These are phyloP conservation scores for Gallinago media DNA, from an alignment of 2,113 vertebrate species.

Conservation along the genomic window DNA sequence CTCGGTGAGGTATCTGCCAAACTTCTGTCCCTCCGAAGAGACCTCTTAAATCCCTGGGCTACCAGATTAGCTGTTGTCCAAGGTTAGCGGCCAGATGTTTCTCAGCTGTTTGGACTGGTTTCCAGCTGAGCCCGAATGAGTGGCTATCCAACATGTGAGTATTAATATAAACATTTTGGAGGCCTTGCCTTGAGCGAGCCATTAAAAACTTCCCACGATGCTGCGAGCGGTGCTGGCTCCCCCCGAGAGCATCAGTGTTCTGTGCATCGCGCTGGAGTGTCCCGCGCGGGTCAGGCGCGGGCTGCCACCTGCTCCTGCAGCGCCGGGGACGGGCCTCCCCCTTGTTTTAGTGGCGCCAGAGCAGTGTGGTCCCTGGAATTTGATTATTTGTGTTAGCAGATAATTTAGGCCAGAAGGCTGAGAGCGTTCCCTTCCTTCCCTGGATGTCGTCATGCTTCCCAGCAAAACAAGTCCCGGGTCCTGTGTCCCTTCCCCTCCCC, in stretches of 20 bases:
- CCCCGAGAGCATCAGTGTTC: conserved; percentile 44
- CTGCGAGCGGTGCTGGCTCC: conserved; percentile 23
- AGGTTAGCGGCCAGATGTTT: conserved; percentile 77
- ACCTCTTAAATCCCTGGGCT: conserved; percentile 65
- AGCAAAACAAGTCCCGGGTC: neutral
- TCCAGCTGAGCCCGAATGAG: conserved; percentile 71
- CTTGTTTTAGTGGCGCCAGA: conserved; percentile 48
- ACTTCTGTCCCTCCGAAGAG: conserved; percentile 40
- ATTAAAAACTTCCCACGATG: conserved; percentile 77
- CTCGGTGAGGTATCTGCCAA: conserved; percentile 25
- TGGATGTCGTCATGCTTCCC: conserved; percentile 67
- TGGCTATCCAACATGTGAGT: conserved; percentile 50
- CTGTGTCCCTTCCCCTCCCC: neutral
- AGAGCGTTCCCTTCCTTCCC: conserved; percentile 68
- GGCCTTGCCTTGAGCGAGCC: conserved; percentile 60
- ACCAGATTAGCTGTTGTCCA: conserved; percentile 73
- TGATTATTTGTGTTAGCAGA: conserved; percentile 83
- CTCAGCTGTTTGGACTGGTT: conserved; percentile 69
- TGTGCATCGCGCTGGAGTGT: neutral
- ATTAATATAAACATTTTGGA: conserved; percentile 67
- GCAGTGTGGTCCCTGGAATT: conserved; percentile 74
- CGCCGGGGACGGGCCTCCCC: neutral
- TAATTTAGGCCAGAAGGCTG: conserved; percentile 78
- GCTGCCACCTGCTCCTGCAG: conserved; percentile 67
- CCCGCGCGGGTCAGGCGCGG: conserved; percentile 16